Percentiles rank a stretch among this genome's conserved stretches.
Evolutionary conservation across 2,797 vertebrate species (phyloP).

Genomic region (Tarsius wallacei): DNA sequence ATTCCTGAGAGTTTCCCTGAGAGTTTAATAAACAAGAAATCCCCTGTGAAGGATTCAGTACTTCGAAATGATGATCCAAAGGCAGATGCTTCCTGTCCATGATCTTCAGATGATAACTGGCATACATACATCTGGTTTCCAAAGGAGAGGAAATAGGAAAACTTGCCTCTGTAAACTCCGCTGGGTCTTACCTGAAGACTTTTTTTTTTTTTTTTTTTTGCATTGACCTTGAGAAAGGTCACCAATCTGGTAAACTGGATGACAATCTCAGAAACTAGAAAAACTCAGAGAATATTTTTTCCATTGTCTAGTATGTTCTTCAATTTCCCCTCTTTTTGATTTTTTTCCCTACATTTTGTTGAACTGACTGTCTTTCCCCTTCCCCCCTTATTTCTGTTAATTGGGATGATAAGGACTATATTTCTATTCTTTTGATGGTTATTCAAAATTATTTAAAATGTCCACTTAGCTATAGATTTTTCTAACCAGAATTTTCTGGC

Average conservation of each 20-base stretch:
- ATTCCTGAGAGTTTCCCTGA: background rate
- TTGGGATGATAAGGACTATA: slow-evolving; percentile 11
- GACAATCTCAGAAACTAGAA: background rate
- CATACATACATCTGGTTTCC: background rate
- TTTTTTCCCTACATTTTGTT: background rate
- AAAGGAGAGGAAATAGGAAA: background rate
- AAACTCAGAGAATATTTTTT: background rate
- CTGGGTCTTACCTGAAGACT: background rate
- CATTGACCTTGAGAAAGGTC: background rate
- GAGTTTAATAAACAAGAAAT: background rate
- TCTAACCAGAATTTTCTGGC: background rate
- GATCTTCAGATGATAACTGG: background rate
- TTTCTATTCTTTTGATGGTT: background rate
- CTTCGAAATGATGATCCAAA: background rate
- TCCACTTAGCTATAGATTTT: background rate
- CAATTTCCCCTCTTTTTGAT: background rate
- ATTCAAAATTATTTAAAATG: background rate
- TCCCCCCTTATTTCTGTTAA: background rate
- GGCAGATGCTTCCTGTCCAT: background rate
- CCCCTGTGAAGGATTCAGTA: background rate
- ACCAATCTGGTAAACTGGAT: background rate
- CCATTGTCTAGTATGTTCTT: background rate
- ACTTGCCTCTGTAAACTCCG: background rate
- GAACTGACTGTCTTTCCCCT: background rate
- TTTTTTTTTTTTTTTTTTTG: background rate